These are phyloP conservation scores for Poecilia gillii DNA, from an alignment of 2,797 vertebrate genomes.

Conservation along the genomic window DNA sequence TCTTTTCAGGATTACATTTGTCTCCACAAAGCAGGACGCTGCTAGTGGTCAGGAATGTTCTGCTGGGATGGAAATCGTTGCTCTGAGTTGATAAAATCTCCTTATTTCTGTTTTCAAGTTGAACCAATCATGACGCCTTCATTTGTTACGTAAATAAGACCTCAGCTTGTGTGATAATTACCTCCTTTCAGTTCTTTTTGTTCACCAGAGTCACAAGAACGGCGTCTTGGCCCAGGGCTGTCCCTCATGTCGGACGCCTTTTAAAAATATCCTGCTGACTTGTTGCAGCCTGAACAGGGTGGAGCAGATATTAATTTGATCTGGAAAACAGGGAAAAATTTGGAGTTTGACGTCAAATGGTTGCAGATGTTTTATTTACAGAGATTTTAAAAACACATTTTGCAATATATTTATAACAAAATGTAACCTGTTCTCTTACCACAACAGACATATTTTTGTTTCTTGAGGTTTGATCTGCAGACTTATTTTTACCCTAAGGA, in stretches of 20 bases:
- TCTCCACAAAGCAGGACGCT: background rate
- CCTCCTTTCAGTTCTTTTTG: background rate
- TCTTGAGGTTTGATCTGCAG: background rate
- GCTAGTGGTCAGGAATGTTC: background rate
- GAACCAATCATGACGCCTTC: background rate
- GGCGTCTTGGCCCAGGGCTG: background rate
- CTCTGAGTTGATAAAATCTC: background rate
- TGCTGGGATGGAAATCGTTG: background rate
- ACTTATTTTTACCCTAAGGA: too few species aligned
- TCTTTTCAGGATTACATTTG: background rate
- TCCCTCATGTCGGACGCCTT: background rate
- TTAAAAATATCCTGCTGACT: background rate
- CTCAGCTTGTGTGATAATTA: background rate
- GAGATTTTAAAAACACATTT: background rate
- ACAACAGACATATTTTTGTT: background rate
- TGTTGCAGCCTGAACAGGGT: background rate
- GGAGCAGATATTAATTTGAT: background rate
- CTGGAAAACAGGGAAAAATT: background rate
- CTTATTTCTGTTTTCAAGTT: background rate
- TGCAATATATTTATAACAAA: background rate
- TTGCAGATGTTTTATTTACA: background rate
- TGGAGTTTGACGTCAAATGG: background rate
- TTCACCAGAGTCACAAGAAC: conserved; percentile 11
- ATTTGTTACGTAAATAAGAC: background rate
- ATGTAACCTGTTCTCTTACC: background rate